Conservation (phyloP, 2,797 vertebrate species). For the Champsocephalus esox region DNA sequence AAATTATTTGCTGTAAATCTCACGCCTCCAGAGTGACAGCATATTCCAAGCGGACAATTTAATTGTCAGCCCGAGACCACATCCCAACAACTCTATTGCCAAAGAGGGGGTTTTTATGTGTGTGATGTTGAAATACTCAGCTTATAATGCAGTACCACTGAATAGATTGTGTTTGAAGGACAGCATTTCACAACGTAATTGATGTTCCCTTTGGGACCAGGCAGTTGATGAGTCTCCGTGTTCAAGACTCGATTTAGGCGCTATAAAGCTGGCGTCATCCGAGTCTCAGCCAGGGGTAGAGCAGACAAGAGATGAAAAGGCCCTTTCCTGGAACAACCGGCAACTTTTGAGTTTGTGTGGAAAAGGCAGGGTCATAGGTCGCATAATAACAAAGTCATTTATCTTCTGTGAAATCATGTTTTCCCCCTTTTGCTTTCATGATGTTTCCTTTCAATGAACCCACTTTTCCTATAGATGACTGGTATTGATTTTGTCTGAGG, state of each 20-base stretch:
- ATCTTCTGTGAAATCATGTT: slow-evolving; percentile 62
- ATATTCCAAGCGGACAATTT: slow-evolving; percentile 75
- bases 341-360: slow-evolving; percentile 42
- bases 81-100: slow-evolving; percentile 75
- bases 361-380: slow-evolving; percentile 70
- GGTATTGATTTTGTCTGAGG: slow-evolving; percentile 65
- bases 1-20: slow-evolving; percentile 75
- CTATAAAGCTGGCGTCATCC: slow-evolving; percentile 70
- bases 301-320: slow-evolving; percentile 50
- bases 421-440: slow-evolving; percentile 31
- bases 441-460: slow-evolving; percentile 52
- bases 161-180: slow-evolving; percentile 77
- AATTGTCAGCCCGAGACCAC: slow-evolving; percentile 79
- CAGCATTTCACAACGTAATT: slow-evolving; percentile 80
- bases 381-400: slow-evolving; percentile 61
- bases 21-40: slow-evolving; percentile 57
- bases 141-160: slow-evolving; percentile 76
- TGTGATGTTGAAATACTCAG: slow-evolving; percentile 71
- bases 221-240: slow-evolving; percentile 69
- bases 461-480: slow-evolving; percentile 59
- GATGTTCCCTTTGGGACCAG: slow-evolving; percentile 76
- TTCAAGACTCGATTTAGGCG: slow-evolving; percentile 60
- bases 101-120: slow-evolving; percentile 61
- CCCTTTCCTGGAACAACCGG: slow-evolving; percentile 61
- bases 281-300: slow-evolving; percentile 53